Conservation (phyloP, 2,797 vertebrate genomes). For the Coendou prehensilis region DNA sequence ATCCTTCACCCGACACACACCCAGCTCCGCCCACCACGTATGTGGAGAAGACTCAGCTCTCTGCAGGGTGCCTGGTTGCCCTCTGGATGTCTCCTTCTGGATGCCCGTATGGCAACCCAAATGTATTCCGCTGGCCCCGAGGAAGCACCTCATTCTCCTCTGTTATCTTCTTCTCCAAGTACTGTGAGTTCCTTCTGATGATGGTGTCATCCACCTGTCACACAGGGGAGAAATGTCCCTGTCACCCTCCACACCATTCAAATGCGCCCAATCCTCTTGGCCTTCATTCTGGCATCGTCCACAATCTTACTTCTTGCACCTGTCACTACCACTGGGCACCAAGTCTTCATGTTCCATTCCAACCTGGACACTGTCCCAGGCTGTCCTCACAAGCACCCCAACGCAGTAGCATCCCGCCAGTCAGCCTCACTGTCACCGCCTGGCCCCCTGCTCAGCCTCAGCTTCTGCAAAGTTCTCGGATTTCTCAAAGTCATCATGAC, state of each 20-base stretch:
- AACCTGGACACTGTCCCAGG: rapidly evolving
- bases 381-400: rapidly evolving
- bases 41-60: background rate
- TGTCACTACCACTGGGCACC: rapidly evolving
- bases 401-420: too few relatives aligned
- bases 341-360: background rate
- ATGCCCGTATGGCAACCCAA: background rate
- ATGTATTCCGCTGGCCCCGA: rapidly evolving
- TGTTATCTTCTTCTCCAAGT: background rate
- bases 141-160: background rate
- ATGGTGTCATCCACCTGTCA: background rate
- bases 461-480: background rate
- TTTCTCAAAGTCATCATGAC: background rate
- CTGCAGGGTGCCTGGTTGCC: rapidly evolving
- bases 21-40: background rate
- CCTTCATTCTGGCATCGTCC: background rate
- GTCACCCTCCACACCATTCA: background rate
- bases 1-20: background rate
- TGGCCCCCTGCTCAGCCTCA: background rate
- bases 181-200: background rate
- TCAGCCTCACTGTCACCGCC: background rate
- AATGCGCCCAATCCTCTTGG: background rate
- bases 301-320: background rate
- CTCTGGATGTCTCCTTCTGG: background rate
- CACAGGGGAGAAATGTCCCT: background rate